Conservation (phyloP, 1,140 invertebrate genomes). For the Aphelenchoides besseyi region DNA sequence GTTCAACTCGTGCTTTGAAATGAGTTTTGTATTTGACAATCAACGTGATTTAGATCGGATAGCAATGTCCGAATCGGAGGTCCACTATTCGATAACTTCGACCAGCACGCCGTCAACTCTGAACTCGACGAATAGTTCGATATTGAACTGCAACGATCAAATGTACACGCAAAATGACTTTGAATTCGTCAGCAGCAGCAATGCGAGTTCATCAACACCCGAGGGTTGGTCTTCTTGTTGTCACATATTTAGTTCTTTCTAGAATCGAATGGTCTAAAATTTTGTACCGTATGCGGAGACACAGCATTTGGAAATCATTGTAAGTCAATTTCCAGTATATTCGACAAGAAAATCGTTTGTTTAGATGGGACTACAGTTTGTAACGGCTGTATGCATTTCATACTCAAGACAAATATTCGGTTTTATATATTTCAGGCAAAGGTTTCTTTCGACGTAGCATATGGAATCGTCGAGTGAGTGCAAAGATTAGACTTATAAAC, state of each 20-base stretch:
- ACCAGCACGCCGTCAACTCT: not conserved
- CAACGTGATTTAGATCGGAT: not conserved
- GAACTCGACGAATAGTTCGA: not conserved
- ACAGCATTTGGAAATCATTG: not conserved
- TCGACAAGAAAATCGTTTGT: not conserved
- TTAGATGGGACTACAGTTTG: slow-evolving; percentile 4
- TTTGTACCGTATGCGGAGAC: not conserved
- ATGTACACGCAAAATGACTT: not conserved
- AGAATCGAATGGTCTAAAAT: not conserved
- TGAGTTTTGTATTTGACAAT: not conserved
- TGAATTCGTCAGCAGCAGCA: not conserved
- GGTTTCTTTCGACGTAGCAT: slow-evolving; percentile 8
- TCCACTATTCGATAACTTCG: not conserved
- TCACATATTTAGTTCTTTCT: not conserved
- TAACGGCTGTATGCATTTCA: too few relatives aligned
- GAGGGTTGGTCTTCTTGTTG: not conserved
- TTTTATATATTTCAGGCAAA: not conserved
- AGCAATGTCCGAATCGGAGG: not conserved
- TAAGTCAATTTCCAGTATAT: not conserved
- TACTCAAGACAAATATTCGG: not conserved
- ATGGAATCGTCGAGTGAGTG: not conserved
- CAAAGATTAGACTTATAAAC: not conserved
- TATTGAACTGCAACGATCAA: not conserved
- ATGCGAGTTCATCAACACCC: slow-evolving; percentile 2
- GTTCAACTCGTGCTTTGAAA: not conserved